Evolutionary conservation across 2,797 vertebrate genomes (phyloP).

Genomic region (Rhodeus uyekii): DNA sequence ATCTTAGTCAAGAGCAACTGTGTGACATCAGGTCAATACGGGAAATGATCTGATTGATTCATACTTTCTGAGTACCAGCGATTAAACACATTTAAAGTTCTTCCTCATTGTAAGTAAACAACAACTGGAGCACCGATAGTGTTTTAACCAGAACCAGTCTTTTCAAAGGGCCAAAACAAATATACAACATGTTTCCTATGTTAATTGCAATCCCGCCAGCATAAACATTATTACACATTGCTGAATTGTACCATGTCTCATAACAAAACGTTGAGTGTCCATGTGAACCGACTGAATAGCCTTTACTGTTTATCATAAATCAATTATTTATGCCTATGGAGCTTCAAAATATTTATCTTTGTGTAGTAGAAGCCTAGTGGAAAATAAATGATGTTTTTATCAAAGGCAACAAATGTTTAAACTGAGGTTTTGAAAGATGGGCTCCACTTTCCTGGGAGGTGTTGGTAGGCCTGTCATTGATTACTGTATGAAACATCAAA

Average conservation of each 20-base stretch:
- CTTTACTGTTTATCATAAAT: slow-evolving; percentile 73
- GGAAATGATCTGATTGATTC: slow-evolving; percentile 54
- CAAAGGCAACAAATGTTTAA: slow-evolving; percentile 70
- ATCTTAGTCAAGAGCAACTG: slow-evolving; percentile 25
- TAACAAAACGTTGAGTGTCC: slow-evolving; percentile 65
- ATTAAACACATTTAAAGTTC: slow-evolving; percentile 69
- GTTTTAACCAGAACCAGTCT: slow-evolving; percentile 75
- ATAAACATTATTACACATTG: slow-evolving; percentile 76
- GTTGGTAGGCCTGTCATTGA: slow-evolving; percentile 49
- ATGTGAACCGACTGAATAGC: slow-evolving; percentile 70
- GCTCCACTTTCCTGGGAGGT: slow-evolving; percentile 16
- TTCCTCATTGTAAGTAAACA: slow-evolving; percentile 69
- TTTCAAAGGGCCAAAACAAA: slow-evolving; percentile 48
- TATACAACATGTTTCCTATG: slow-evolving; percentile 67
- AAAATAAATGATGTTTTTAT: slow-evolving; percentile 73
- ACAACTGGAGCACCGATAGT: slow-evolving; percentile 66
- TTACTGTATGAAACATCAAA: slow-evolving; percentile 65
- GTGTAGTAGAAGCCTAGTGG: slow-evolving; percentile 59
- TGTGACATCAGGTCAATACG: slow-evolving; percentile 44
- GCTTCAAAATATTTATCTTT: slow-evolving; percentile 79
- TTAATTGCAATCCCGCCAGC: slow-evolving; percentile 73
- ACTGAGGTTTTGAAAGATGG: slow-evolving; percentile 56
- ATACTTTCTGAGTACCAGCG: slow-evolving; percentile 52
- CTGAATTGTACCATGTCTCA: slow-evolving; percentile 59
- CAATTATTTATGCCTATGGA: slow-evolving; percentile 77